Evolutionary conservation across 1,140 invertebrate species (phyloP), one percentile per base, ranked within the genome.

Genomic region (Holotrichia oblita): DNA sequence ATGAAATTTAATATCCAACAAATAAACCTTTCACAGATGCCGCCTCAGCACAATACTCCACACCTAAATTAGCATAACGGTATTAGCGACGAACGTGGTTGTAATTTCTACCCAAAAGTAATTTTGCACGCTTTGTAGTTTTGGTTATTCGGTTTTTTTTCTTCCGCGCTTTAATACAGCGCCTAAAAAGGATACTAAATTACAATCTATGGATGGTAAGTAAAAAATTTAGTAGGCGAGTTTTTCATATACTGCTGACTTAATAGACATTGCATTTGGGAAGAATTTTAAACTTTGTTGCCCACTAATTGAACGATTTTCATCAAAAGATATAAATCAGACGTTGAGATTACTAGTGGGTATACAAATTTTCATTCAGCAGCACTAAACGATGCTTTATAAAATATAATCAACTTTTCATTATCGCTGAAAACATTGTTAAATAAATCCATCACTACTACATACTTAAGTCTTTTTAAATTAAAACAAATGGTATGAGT

Each of bases 1-100:
- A 69, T 69, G 61, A 69, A 69, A 69, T 69, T 69, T 69, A 69
- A 69, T 69, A 69, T 69, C 61, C 61, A 69, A 69, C 61, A 69
- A 69, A 69, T 69, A 69, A 69, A 69, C 61, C 61, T 69, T 69
- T 69, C 61, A 27, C 61, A 34, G 61, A 34, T 69, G 61, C 61
- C 61, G 61, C 61, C 61, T 69, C 61, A 34, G 27, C 61, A 69
- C 61, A 69, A 69, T 69, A 34, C 61, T 69, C 61, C 61, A 34
- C 61, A 55, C 61, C 27, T 69, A 69, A 69, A 69, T 69, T 69
- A 69, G 61, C 61, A 69, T 69, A 69, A 20, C 61, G 12, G 61
- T 69, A 69, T 69, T 69, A 69, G 61, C 61, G 22, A 27, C 27
- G 61, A 69, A 17, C 27, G 27, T 69, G 61, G 24, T 69, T 69